phyloP scores from a whole-genome alignment of 2,113 vertebrate species.

The Steatornis caripensis region DNA sequence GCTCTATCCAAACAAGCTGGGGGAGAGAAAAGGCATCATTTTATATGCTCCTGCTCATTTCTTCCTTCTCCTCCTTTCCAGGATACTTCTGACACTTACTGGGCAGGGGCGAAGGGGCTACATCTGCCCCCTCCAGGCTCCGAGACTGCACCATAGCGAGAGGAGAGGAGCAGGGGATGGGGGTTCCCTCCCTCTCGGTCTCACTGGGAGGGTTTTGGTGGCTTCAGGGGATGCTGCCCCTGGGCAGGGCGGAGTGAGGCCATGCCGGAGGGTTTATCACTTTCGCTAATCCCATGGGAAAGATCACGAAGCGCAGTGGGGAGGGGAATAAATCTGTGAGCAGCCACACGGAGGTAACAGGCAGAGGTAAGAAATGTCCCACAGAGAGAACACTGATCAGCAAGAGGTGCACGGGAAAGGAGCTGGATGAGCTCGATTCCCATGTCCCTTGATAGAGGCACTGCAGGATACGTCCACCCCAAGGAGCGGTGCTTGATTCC shows the following conservation, averaged over 20 bases:
- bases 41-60: not conserved
- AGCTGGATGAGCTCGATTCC: not conserved
- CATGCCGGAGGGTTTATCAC: not conserved
- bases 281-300: not conserved
- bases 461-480: not conserved
- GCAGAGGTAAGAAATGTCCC: not conserved
- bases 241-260: not conserved
- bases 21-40: not conserved
- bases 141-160: not conserved
- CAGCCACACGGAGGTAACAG: conserved; percentile 34
- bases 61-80: not conserved
- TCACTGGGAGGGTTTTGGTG: not conserved
- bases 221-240: not conserved
- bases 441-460: not conserved
- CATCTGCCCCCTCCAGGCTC: too few relatives aligned
- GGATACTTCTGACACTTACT: not conserved
- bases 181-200: not conserved
- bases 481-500: not conserved
- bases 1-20: not conserved
- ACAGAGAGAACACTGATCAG: not conserved
- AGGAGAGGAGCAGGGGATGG: not conserved
- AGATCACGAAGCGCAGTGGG: not conserved
- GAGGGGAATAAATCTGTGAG: not conserved
- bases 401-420: not conserved
- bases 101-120: not conserved